These are phyloP conservation scores for Sebastiscus albofasciatus DNA, from an alignment of 2,797 vertebrate genomes.

Conservation along the genomic window DNA sequence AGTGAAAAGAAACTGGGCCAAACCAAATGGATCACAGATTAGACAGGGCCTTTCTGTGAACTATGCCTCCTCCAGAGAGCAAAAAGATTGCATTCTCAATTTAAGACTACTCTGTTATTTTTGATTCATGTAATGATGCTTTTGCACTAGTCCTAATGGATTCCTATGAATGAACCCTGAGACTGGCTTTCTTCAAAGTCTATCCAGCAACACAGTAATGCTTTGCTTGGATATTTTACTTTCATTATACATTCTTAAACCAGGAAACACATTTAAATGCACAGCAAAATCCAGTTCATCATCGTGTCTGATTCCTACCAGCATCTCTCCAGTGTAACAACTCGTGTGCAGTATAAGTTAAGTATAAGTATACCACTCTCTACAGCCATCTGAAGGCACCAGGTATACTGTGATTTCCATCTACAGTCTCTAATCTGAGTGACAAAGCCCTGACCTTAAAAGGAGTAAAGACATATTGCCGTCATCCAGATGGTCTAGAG, in stretches of 20 bases:
- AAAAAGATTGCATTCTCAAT: slow-evolving; percentile 21
- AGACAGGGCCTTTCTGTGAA: slow-evolving; percentile 30
- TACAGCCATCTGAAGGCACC: background rate
- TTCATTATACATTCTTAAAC: background rate
- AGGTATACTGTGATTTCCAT: background rate
- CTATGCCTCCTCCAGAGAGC: slow-evolving; percentile 23
- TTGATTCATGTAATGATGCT: slow-evolving; percentile 25
- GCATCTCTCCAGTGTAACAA: background rate
- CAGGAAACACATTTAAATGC: background rate
- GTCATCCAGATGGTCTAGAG: background rate
- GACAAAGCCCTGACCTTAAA: background rate
- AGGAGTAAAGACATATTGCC: background rate
- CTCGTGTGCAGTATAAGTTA: background rate
- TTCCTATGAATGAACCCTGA: background rate
- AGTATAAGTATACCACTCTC: background rate
- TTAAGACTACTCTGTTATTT: slow-evolving; percentile 17
- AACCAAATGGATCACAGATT: slow-evolving; percentile 56
- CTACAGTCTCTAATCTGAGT: background rate
- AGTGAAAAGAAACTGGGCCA: slow-evolving; percentile 61
- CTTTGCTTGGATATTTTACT: background rate
- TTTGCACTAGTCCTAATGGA: background rate
- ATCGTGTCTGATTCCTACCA: background rate
- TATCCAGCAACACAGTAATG: background rate
- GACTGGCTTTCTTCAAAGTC: background rate
- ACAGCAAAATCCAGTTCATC: background rate